Conservation (phyloP, 2,797 vertebrate species). For the Sciaenops ocellatus region DNA sequence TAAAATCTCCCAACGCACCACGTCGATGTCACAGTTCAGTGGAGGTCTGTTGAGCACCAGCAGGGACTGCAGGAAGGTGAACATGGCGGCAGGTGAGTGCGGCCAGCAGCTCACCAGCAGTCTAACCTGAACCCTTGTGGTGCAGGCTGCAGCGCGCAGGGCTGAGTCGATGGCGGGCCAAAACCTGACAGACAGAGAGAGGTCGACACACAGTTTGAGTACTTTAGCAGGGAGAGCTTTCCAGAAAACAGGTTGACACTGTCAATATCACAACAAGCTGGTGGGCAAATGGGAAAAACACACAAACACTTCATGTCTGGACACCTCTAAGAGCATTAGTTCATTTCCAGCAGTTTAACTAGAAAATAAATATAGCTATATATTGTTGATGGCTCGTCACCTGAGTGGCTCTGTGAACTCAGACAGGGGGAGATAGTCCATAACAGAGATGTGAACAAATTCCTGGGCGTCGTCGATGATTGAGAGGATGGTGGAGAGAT, state of each 20-base stretch:
- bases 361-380: neutral
- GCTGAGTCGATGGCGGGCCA: constrained; percentile 85
- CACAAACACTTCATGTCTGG: neutral
- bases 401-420: constrained; percentile 78
- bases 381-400: constrained; percentile 58
- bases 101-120: constrained; percentile 88
- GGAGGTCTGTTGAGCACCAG: constrained; percentile 76
- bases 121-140: constrained; percentile 74
- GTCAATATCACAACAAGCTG: no score
- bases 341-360: neutral
- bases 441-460: constrained; percentile 86
- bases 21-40: constrained; percentile 77
- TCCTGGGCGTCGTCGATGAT: constrained; percentile 82
- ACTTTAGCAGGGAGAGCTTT: neutral
- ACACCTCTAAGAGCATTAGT: neutral
- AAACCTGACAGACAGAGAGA: constrained; percentile 71
- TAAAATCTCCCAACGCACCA: constrained; percentile 66
- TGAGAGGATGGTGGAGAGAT: constrained; percentile 84
- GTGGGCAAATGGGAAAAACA: neutral
- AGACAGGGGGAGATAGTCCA: constrained; percentile 87
- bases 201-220: neutral
- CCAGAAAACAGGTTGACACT: neutral
- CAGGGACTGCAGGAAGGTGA: constrained; percentile 87
- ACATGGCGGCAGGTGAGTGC: constrained; percentile 83
- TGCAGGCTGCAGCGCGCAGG: constrained; percentile 81